Base-by-base conservation (phyloP, 1,140 invertebrate genomes). In the Elymnias hypermnestra region DNA sequence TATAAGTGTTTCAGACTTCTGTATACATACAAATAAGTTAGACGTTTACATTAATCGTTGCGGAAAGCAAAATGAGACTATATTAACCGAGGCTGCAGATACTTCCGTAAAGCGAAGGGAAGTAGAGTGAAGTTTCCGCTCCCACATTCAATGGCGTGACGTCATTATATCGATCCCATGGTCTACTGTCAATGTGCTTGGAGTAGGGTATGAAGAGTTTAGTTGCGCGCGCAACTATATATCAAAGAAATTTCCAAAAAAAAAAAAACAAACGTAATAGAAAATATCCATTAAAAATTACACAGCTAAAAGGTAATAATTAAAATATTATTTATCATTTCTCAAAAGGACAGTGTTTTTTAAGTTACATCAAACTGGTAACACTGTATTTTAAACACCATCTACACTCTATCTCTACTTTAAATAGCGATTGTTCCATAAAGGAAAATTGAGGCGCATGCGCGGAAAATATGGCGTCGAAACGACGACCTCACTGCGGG, bases 401-500 rank as follows among this genome's bases (percentile, higher is more conserved):
- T 3, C 12, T 31, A 46, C n/a, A n/a, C n/a, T 46, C 14, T n/a
- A 17, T 45, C 52, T 54, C 44, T 22, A 54, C 41, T 53, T 39
- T 59, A 45, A 43, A 62, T 78, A 83, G 72, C 71, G 69, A 81
- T 78, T 77, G 60, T 62, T 59, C 61, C 43, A 45, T 57, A 47
- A 44, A 55, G 51, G 68, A 68, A 69, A 72, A 67, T 63, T 51
- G 58, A 31, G 33, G 66, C 79, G 79, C 79, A 83, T 79, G 79
- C 79, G 79, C 57, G 63, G 44, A 77, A 69, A 79, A 76, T 48
- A 79, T 83, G 76, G 72, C 72, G 68, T 29, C 45, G 38, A 57
- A 54, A 57, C 68, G 66, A 72, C 68, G 68, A 72, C 70, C 73
- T 71, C 67, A 70, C 67, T 77, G 76, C 75, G 72, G 75, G 73